phyloP scores from a whole-genome alignment of 2,888 invertebrate species.

The Drosophila multiciliata region DNA sequence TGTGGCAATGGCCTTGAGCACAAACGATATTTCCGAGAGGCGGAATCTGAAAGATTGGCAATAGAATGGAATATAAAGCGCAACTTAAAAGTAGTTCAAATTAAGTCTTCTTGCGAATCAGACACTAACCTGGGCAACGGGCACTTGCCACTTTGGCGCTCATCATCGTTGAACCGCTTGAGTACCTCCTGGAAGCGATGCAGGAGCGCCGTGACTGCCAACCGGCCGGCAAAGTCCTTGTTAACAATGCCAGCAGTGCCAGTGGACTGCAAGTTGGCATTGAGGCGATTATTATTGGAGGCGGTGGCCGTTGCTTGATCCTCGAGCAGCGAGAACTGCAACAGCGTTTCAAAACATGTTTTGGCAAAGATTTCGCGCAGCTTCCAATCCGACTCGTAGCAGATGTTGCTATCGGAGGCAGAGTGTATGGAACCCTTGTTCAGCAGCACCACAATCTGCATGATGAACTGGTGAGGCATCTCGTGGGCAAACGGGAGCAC shows the following conservation, averaged over 20 bases:
- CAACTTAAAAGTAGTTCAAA: background rate
- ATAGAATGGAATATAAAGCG: background rate
- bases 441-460: constrained; percentile 92
- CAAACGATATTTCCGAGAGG: constrained; percentile 97
- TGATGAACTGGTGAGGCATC: constrained; percentile 92
- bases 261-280: constrained; percentile 68
- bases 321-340: constrained; percentile 95
- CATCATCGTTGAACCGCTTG: constrained; percentile 93
- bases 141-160: constrained; percentile 93
- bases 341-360: constrained; percentile 96
- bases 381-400: constrained; percentile 91
- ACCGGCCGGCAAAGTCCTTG: constrained; percentile 88
- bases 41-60: constrained; percentile 89
- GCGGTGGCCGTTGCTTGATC: constrained; percentile 85
- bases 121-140: constrained; percentile 90
- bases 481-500: constrained; percentile 92
- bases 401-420: constrained; percentile 88
- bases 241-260: constrained; percentile 73
- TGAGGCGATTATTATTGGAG: constrained; percentile 85
- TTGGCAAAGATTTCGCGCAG: constrained; percentile 98
- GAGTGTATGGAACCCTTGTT: constrained; percentile 95
- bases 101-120: background rate
- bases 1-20: constrained; percentile 96
- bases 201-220: constrained; percentile 96
- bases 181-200: constrained; percentile 97